A percentile compares a stretch with the other conserved stretches of the same genome.
Evolutionary conservation across 2,113 vertebrate genomes (phyloP).

Genomic region (Corythornis vintsioides): DNA sequence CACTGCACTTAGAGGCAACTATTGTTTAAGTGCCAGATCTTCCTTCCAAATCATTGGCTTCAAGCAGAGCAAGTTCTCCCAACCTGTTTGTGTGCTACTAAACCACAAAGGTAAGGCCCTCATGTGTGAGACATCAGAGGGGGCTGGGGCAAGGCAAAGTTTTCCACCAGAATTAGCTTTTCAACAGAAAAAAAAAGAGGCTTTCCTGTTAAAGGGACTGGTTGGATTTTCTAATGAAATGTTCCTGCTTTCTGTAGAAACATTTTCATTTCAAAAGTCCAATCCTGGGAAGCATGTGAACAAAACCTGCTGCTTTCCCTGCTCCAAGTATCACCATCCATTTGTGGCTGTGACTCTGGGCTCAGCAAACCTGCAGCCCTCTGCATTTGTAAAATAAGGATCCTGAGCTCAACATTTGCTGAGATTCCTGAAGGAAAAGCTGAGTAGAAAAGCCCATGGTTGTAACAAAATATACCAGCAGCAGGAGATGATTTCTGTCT

Average conservation of each 20-base stretch:
- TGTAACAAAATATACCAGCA: background rate
- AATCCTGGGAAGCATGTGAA: background rate
- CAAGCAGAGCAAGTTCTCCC: constrained; percentile 54
- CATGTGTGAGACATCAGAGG: background rate
- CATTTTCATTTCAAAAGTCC: background rate
- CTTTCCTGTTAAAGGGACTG: background rate
- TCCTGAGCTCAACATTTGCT: background rate
- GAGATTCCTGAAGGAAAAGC: background rate
- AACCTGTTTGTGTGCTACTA: constrained; percentile 12
- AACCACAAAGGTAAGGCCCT: constrained; percentile 17
- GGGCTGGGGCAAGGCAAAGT: background rate
- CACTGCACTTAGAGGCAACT: background rate
- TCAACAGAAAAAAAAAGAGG: background rate
- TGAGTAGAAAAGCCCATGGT: background rate
- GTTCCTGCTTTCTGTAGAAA: background rate
- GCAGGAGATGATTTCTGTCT: background rate
- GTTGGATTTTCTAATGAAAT: background rate
- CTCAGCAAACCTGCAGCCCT: background rate
- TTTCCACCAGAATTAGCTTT: background rate
- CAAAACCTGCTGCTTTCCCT: background rate
- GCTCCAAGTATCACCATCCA: background rate
- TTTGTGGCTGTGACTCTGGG: background rate
- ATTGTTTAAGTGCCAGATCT: constrained; percentile 61
- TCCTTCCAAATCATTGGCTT: background rate
- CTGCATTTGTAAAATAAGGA: background rate